These are phyloP conservation scores for Motacilla alba DNA, from an alignment of 2,113 vertebrate species.

Conservation along the genomic window DNA sequence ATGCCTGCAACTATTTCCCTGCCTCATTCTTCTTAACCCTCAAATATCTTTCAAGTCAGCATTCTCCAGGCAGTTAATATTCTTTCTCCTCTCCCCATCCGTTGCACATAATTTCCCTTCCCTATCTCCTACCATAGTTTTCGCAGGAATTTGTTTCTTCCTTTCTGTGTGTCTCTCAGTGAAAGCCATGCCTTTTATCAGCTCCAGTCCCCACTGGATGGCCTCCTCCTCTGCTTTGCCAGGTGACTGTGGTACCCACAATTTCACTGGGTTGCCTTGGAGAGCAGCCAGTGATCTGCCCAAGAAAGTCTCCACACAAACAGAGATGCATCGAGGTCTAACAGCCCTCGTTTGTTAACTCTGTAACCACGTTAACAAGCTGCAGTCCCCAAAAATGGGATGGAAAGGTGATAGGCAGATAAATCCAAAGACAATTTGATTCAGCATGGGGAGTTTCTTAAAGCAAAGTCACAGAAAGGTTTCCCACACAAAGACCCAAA, in stretches of 20 bases:
- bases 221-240: neutral
- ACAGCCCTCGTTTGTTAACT: neutral
- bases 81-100: neutral
- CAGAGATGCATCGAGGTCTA: neutral
- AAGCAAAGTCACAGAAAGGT: neutral
- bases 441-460: neutral
- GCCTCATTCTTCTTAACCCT: neutral
- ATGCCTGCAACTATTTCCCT: neutral
- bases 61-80: neutral
- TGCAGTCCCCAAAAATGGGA: neutral
- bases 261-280: constrained; percentile 2
- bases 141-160: neutral
- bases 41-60: neutral
- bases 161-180: neutral
- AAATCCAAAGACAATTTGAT: neutral
- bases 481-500: neutral
- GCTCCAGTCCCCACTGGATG: neutral
- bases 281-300: neutral
- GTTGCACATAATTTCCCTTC: neutral
- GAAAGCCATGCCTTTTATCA: neutral
- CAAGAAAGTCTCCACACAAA: neutral
- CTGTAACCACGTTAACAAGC: neutral
- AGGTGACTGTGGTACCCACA: neutral
- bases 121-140: neutral
- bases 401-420: neutral